phyloP scores from a whole-genome alignment of 2,113 vertebrate genomes.

The Silurus meridionalis region DNA sequence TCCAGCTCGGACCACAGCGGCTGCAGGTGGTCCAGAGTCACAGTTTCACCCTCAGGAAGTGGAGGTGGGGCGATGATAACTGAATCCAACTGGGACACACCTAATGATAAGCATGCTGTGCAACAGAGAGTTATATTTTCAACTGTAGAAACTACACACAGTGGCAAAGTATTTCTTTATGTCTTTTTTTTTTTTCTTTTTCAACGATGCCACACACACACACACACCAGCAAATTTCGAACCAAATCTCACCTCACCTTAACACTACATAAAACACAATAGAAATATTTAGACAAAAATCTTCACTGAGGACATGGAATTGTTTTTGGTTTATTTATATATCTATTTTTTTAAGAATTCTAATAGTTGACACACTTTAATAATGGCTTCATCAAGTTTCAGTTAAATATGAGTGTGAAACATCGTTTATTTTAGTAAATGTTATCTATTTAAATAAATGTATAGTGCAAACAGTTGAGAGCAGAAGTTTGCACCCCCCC shows the following conservation, averaged over 20 bases:
- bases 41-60: conserved; percentile 75
- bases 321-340: no score
- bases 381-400: neutral
- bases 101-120: conserved; percentile 84
- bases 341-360: neutral
- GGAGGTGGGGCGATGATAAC: conserved; percentile 90
- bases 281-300: neutral
- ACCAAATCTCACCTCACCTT: neutral
- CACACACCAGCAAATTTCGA: neutral
- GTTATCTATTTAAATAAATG: neutral
- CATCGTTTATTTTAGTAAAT: neutral
- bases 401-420: no score
- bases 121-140: conserved; percentile 19
- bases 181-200: neutral
- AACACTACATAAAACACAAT: neutral
- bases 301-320: neutral
- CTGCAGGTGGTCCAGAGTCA: conserved; percentile 85
- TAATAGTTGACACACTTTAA: neutral
- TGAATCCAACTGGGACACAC: conserved; percentile 91
- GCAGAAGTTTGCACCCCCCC: neutral
- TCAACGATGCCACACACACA: neutral
- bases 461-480: neutral
- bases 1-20: conserved; percentile 92
- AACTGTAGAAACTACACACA: neutral
- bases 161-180: neutral